phyloP scores from a whole-genome alignment of 2,888 invertebrate species.

The Elaeidobius kamerunicus region DNA sequence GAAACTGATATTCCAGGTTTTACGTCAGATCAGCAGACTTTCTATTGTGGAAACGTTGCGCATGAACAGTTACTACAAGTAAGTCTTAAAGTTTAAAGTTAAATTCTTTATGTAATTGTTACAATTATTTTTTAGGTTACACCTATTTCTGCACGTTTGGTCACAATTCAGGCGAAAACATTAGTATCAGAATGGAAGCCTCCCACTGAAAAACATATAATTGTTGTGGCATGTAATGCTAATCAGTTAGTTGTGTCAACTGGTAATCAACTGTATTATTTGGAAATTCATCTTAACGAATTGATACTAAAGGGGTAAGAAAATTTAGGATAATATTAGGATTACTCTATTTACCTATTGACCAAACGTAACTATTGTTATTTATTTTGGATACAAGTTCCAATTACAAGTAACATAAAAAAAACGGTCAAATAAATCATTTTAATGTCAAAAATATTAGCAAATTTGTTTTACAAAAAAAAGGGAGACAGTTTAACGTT shows the following conservation, averaged over 20 bases:
- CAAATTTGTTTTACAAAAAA: too few species aligned
- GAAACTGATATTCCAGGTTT: conserved; percentile 94
- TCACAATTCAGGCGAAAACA: conserved; percentile 64
- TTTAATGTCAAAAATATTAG: too few species aligned
- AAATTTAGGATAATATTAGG: not conserved
- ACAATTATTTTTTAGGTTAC: conserved; percentile 57
- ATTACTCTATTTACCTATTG: too few species aligned
- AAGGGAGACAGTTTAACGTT: not conserved
- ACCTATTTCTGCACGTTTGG: conserved; percentile 67
- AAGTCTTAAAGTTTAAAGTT: too few species aligned
- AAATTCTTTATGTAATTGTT: too few species aligned
- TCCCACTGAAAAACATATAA: conserved; percentile 69
- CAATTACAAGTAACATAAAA: too few species aligned
- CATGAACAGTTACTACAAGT: conserved; percentile 69
- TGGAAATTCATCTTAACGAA: conserved; percentile 66
- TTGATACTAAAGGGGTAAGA: conserved; percentile 58
- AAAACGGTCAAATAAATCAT: too few species aligned
- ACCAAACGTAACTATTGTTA: too few species aligned
- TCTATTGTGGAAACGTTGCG: conserved; percentile 89
- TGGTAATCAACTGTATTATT: conserved; percentile 81
- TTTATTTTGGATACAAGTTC: too few species aligned
- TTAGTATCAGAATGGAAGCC: conserved; percentile 73
- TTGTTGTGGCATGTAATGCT: conserved; percentile 82
- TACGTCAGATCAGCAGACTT: conserved; percentile 87
- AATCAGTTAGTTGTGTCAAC: conserved; percentile 80